These are phyloP conservation scores for Macrotus californicus DNA, from an alignment of 2,113 vertebrate species.

Conservation along the genomic window DNA sequence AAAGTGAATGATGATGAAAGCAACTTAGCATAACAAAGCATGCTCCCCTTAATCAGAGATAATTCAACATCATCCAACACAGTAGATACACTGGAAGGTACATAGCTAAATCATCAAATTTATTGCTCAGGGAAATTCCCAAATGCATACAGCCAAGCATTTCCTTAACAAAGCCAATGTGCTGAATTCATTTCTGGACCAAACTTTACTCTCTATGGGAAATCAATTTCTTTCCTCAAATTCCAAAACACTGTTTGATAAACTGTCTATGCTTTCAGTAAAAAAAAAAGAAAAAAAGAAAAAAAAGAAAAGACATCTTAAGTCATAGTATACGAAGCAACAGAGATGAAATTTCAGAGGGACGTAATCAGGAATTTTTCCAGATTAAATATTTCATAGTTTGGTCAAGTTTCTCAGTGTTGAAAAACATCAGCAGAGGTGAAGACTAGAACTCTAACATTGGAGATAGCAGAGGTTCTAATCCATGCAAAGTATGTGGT, in stretches of 20 bases:
- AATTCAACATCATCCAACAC: slow-evolving; percentile 43
- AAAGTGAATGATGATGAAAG: slow-evolving; percentile 32
- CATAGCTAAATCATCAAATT: slow-evolving; percentile 28
- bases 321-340: slow-evolving; percentile 6
- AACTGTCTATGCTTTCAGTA: slow-evolving; percentile 41
- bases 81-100: slow-evolving; percentile 46
- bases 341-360: slow-evolving; percentile 44
- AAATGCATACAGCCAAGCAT: slow-evolving; percentile 15
- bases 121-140: slow-evolving; percentile 45
- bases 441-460: not conserved
- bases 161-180: slow-evolving; percentile 39
- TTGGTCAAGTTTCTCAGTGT: not conserved
- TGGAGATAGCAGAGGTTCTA: not conserved
- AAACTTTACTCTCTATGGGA: slow-evolving; percentile 52
- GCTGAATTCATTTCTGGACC: slow-evolving; percentile 58
- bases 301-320: slow-evolving; percentile 6
- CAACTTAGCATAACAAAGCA: slow-evolving; percentile 17
- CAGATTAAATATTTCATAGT: slow-evolving; percentile 31
- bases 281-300: not conserved
- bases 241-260: slow-evolving; percentile 53
- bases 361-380: slow-evolving; percentile 32
- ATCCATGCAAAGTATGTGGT: not conserved
- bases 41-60: slow-evolving; percentile 14
- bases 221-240: slow-evolving; percentile 57
- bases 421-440: not conserved